Base-by-base conservation (phyloP, 2,888 invertebrate genomes). In the Osedax fenrisi region DNA sequence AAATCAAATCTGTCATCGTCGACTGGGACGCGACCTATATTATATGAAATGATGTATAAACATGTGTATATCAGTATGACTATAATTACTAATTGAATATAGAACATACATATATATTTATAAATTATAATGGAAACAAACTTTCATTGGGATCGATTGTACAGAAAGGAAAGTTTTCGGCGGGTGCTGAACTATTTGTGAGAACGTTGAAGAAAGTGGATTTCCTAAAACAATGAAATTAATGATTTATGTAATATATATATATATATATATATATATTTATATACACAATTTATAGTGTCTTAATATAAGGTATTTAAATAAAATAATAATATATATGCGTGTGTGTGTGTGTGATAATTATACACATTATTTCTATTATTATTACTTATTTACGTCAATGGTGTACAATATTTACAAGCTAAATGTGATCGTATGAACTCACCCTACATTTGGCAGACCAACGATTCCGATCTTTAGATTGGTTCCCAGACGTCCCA, bases 71-170 rank as follows among this genome's bases (percentile, higher is more conserved):
- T n/a, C n/a, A n/a, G n/a, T n/a, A n/a, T n/a, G n/a, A n/a, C n/a
- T n/a, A n/a, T n/a, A n/a, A n/a, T n/a, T n/a, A n/a, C n/a, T n/a
- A 13, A 71, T 23, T 27, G 3, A 24, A 68, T 68, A 68, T 24
- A 24, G 41, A 10, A 41, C 10, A 41, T n/a, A n/a, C n/a, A n/a
- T n/a, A n/a, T n/a, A n/a, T n/a, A n/a, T n/a, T n/a, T n/a, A n/a
- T n/a, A n/a, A n/a, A n/a, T n/a, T n/a, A n/a, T 41, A 41, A 10
- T 41, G 22, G 3, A 89, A 90, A 93, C 94, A 94, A 92, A 94
- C 93, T 96, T 89, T 98, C 97, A 92, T 97, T 97, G 69, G 98
- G 98, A 87, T 98, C 96, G 84, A 99, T 98, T 85, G 98, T 99
- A 88, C 98, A 99, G 88, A 98, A 98, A 0, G 98, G 97, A 84